These are phyloP conservation scores for Solenopsis invicta DNA, from an alignment of 1,140 invertebrate species.

Conservation along the genomic window DNA sequence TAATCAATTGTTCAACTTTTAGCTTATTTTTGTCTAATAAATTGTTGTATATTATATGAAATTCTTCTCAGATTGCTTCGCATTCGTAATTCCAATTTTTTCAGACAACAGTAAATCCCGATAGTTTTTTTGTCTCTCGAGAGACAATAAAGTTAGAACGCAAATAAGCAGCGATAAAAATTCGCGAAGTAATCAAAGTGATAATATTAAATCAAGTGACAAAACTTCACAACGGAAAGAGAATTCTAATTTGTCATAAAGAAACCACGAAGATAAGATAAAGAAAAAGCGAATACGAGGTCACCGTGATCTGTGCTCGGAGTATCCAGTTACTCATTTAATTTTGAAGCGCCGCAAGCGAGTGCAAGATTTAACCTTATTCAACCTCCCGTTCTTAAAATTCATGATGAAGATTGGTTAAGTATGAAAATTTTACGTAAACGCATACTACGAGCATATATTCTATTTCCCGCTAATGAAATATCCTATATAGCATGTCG, in stretches of 20 bases:
- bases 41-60: not conserved
- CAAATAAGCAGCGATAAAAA: not conserved
- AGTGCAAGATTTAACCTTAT: constrained; percentile 6
- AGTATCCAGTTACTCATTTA: not conserved
- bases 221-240: no score
- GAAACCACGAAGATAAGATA: not conserved
- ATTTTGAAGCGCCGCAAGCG: not conserved
- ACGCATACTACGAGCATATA: not conserved
- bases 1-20: no score
- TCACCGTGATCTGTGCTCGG: not conserved
- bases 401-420: not conserved
- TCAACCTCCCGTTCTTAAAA: not conserved
- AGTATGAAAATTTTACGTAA: not conserved
- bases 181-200: not conserved
- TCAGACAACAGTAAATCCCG: not conserved
- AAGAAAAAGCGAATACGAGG: not conserved
- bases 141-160: not conserved
- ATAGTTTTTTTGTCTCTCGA: not conserved
- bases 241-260: not conserved
- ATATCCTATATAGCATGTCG: not conserved
- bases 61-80: not conserved
- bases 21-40: not conserved
- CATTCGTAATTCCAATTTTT: not conserved
- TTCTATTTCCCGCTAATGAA: constrained; percentile 17
- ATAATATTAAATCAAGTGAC: not conserved